These are phyloP conservation scores for Ips typographus DNA, from an alignment of 1,140 invertebrate genomes.

Conservation along the genomic window DNA sequence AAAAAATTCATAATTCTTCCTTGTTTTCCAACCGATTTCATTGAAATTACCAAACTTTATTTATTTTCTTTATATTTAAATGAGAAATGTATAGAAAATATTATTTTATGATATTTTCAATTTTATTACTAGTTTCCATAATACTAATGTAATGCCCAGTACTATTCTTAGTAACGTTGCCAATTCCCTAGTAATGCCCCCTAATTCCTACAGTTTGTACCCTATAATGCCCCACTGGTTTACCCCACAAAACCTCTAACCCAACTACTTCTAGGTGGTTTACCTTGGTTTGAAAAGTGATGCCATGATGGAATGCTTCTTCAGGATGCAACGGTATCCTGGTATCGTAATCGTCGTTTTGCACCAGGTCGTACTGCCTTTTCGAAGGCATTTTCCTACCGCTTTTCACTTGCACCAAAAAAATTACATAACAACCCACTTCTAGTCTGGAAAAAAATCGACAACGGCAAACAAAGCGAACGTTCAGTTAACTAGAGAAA, in stretches of 20 bases:
- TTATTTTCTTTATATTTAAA: no score
- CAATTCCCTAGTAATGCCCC: no score
- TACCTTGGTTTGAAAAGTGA: conserved; percentile 97
- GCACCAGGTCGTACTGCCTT: conserved; percentile 90
- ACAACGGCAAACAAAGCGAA: background rate
- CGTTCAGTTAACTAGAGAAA: background rate
- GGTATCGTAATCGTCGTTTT: conserved; percentile 92
- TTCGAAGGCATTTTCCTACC: conserved; percentile 74
- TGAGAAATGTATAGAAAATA: no score
- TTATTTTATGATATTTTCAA: no score
- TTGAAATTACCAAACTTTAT: no score
- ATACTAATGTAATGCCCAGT: background rate
- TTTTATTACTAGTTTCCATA: background rate
- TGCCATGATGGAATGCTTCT: conserved; percentile 95
- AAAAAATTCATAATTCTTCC: no score
- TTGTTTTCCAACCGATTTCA: no score
- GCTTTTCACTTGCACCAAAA: background rate
- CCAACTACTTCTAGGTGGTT: background rate
- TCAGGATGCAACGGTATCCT: conserved; percentile 92
- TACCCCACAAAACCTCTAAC: no score
- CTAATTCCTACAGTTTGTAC: no score
- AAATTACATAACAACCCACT: background rate
- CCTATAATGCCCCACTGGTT: no score
- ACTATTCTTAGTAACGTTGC: no score
- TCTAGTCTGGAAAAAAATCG: no score